Conservation (phyloP, 2,113 vertebrate species). For the Pterocles gutturalis region DNA sequence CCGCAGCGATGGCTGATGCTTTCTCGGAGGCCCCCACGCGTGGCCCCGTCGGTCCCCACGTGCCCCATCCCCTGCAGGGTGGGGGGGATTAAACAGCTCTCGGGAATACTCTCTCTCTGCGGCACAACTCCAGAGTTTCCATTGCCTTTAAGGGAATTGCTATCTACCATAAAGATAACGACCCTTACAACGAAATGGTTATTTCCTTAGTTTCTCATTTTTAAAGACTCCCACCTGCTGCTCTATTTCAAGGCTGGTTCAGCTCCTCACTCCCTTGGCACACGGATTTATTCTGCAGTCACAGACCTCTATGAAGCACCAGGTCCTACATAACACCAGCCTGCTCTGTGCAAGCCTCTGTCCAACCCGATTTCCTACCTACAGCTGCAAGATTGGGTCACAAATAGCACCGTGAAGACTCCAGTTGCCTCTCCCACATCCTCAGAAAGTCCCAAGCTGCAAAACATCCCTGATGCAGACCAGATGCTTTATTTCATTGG, state of each 20-base stretch:
- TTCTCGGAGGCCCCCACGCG: too few species aligned
- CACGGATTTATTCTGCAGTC: not conserved
- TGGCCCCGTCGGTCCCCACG: too few species aligned
- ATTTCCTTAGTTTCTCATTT: not conserved
- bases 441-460: not conserved
- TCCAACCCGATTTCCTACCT: not conserved
- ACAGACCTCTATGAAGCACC: not conserved
- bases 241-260: not conserved
- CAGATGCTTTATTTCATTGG: not conserved
- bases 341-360: not conserved
- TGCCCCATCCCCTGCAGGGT: not conserved
- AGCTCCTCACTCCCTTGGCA: not conserved
- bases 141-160: not conserved
- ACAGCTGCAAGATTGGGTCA: not conserved
- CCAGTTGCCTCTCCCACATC: not conserved
- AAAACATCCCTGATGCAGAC: not conserved
- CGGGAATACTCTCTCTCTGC: fast-evolving
- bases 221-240: not conserved
- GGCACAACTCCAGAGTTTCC: not conserved
- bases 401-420: not conserved
- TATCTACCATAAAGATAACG: not conserved
- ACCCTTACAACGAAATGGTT: not conserved
- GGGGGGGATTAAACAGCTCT: not conserved
- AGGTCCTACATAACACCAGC: not conserved
- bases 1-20: fast-evolving